Percentiles rank a stretch among this genome's conserved stretches.
These are phyloP conservation scores for Falco rusticolus DNA, from an alignment of 2,797 vertebrate species.

Conservation along the genomic window DNA sequence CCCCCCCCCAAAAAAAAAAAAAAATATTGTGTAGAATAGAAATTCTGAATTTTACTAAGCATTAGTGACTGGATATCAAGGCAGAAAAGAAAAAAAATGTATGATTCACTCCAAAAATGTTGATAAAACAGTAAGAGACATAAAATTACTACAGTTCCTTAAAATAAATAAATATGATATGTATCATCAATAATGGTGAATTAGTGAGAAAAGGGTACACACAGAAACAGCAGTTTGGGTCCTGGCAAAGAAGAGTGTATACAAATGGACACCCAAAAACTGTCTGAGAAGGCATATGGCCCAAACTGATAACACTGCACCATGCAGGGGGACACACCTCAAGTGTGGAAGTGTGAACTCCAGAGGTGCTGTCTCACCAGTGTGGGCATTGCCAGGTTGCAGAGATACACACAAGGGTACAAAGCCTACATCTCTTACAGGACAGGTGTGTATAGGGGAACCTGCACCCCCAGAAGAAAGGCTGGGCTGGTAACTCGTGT, in stretches of 20 bases:
- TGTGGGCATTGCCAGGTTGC: background rate
- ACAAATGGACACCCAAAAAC: background rate
- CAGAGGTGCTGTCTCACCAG: background rate
- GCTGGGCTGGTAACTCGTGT: accelerated
- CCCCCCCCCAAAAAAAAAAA: too few species aligned
- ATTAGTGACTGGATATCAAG: background rate
- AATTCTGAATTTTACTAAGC: background rate
- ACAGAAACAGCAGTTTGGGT: background rate
- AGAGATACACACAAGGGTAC: background rate
- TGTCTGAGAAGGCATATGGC: too few species aligned
- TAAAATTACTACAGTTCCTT: background rate
- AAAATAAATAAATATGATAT: background rate
- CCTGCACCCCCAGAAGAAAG: background rate
- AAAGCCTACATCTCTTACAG: background rate
- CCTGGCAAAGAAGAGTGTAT: background rate
- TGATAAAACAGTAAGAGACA: background rate
- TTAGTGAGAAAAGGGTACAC: background rate
- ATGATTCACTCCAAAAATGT: background rate
- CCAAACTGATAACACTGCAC: background rate
- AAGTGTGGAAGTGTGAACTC: background rate
- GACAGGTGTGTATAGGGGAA: background rate
- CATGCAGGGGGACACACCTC: background rate
- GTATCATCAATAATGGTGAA: background rate
- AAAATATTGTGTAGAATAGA: background rate
- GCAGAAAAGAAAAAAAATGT: background rate